Evolutionary conservation across 2,888 invertebrate species (phyloP), one percentile per base, ranked within the genome.

Genomic region (Tinea pellionella): DNA sequence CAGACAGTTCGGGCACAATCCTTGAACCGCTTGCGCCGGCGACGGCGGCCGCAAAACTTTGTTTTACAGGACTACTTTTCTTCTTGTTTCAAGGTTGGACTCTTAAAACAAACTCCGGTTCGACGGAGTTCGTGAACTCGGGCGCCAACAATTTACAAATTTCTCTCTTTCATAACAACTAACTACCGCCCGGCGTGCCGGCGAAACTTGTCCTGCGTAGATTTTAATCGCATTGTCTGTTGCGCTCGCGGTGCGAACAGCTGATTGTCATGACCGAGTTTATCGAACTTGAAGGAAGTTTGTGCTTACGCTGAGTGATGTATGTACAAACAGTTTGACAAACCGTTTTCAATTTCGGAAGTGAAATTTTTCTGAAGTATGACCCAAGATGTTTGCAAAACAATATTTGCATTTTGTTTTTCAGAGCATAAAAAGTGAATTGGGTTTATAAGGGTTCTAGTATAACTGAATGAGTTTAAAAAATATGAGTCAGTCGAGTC

Each of bases 21-120:
- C 88, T 88, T 88, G 88, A 88, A 88, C 88, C 83, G 87, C 86
- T 86, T 87, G 87, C 87, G 87, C 86, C 84, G 86, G 86, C 63
- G 63, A 61, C 85, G 88, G 84, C 88, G 88, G 83, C 87, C 88
- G 86, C 88, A 86, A 87, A 88, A 88, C 88, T 88, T 88, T 88
- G 88, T 88, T 88, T 88, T 87, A 88, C 88, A 88, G 88, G 88
- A 88, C 88, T 88, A 88, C 88, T 88, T 88, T 88, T 88, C 87
- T 88, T 88, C 88, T 88, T 88, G 88, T 88, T 88, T 88, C 88
- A 88, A 88, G 88, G 88, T 88, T 88, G 88, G 86, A 88, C 88
- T 88, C 88, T 88, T 88, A 88, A 88, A 88, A 88, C 88, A 88
- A 88, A 88, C 88, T 87, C 87, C 82, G 72, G 87, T 86, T 86